A percentile compares a stretch with the other conserved stretches of the same genome.
These are phyloP conservation scores for Pleuronectes platessa DNA, from an alignment of 2,113 vertebrate genomes.

Conservation along the genomic window DNA sequence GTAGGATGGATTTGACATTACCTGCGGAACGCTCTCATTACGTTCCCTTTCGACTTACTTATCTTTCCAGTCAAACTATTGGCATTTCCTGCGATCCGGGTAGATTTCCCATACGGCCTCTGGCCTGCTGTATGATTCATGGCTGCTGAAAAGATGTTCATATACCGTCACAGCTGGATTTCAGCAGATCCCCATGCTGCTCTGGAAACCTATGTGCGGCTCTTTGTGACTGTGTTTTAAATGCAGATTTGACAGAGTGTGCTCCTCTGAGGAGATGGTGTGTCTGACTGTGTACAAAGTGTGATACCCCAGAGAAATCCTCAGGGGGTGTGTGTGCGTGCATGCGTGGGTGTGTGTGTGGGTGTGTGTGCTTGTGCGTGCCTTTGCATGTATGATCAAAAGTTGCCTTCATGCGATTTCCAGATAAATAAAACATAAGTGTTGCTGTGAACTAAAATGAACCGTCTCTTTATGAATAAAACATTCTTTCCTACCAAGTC, in stretches of 20 bases:
- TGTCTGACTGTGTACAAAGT: slow-evolving; percentile 58
- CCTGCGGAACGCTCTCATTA: slow-evolving; percentile 49
- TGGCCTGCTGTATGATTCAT: slow-evolving; percentile 44
- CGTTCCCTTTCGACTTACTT: slow-evolving; percentile 13
- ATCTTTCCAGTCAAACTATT: slow-evolving; percentile 45
- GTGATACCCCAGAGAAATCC: slow-evolving; percentile 45
- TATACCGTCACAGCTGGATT: slow-evolving; percentile 47
- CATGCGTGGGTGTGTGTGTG: slow-evolving; percentile 8
- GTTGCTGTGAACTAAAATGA: slow-evolving; percentile 68
- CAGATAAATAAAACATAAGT: slow-evolving; percentile 77
- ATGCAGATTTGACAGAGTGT: slow-evolving; percentile 56
- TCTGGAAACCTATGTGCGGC: slow-evolving; percentile 41
- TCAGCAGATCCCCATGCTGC: slow-evolving; percentile 15
- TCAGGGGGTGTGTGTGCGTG: slow-evolving; percentile 22
- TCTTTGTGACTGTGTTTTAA: slow-evolving; percentile 36
- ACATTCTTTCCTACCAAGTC: slow-evolving; percentile 47
- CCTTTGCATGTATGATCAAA: slow-evolving; percentile 74
- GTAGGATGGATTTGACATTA: slow-evolving; percentile 31
- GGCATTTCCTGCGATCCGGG: slow-evolving; percentile 45
- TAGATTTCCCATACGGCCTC: slow-evolving; percentile 57
- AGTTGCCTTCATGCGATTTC: slow-evolving; percentile 68
- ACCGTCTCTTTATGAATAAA: slow-evolving; percentile 74
- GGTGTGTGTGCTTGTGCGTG: slow-evolving; percentile 6
- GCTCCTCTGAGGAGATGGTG: slow-evolving; percentile 41
- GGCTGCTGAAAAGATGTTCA: slow-evolving; percentile 28